These are phyloP conservation scores for Pantherophis guttatus DNA, from an alignment of 2,113 vertebrate genomes.

Conservation along the genomic window DNA sequence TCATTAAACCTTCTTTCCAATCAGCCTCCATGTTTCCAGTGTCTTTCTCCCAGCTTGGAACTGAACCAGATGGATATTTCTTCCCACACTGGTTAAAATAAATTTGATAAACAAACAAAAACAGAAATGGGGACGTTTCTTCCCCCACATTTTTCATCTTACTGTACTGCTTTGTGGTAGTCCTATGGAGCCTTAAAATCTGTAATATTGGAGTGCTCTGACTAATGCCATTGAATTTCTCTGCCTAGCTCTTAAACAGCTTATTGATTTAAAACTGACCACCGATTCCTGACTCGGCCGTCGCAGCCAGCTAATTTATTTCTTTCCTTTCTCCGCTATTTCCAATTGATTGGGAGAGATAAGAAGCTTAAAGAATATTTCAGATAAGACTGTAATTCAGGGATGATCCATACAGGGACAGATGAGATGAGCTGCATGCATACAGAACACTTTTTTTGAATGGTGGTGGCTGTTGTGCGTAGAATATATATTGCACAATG, in stretches of 20 bases:
- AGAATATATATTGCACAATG: neutral
- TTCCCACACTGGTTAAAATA: too few relatives aligned
- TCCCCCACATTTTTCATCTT: neutral
- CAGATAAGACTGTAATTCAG: conserved; percentile 33
- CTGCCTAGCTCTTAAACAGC: conserved; percentile 13
- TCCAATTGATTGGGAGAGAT: conserved; percentile 36
- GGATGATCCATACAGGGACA: neutral
- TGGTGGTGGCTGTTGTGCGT: neutral
- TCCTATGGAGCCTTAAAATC: neutral
- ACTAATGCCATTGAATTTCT: neutral
- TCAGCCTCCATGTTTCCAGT: too few relatives aligned
- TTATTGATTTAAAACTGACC: neutral
- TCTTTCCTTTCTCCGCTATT: conserved; percentile 48
- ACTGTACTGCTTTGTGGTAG: neutral
- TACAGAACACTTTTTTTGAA: neutral
- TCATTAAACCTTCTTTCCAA: too few relatives aligned
- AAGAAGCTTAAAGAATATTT: conserved; percentile 41
- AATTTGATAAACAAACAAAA: neutral
- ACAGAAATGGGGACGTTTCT: neutral
- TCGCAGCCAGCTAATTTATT: neutral
- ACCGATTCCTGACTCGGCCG: conserved; percentile 4
- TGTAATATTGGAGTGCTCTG: neutral
- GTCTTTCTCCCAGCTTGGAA: too few relatives aligned
- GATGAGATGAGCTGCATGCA: neutral
- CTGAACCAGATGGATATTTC: too few relatives aligned